Percentiles rank a stretch among this genome's conserved stretches.
phyloP scores from a whole-genome alignment of 2,797 vertebrate genomes.

The Eleutherodactylus coqui region DNA sequence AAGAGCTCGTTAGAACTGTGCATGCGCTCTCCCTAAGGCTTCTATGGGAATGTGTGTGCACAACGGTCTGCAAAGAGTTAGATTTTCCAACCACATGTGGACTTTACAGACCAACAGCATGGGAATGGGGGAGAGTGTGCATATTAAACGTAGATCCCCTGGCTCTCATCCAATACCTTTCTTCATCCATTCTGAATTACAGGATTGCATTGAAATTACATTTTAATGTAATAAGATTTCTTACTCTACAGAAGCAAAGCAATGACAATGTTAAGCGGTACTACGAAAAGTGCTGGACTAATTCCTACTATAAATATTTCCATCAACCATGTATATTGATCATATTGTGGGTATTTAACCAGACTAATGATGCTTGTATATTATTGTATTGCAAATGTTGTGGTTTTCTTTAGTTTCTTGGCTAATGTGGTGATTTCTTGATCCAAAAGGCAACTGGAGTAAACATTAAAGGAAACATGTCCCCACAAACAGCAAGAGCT shows the following conservation, averaged over 20 bases:
- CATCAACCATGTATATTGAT: background rate
- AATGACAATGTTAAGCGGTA: background rate
- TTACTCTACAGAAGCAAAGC: conserved; percentile 14
- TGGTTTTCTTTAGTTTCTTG: background rate
- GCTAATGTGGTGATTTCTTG: background rate
- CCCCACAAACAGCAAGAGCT: too few species aligned
- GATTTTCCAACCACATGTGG: too few species aligned
- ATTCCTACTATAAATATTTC: background rate
- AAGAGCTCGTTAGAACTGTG: too few species aligned
- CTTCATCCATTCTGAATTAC: conserved; percentile 29
- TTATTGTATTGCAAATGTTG: background rate
- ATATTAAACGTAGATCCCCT: too few species aligned
- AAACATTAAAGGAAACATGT: background rate
- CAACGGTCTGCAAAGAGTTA: too few species aligned
- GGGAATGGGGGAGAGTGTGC: too few species aligned
- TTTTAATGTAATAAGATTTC: conserved; percentile 33
- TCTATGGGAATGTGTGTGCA: too few species aligned
- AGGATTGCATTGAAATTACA: conserved; percentile 21
- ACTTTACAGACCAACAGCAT: too few species aligned
- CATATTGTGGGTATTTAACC: background rate
- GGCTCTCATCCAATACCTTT: conserved; percentile 24
- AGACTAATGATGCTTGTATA: background rate
- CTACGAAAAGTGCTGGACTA: background rate
- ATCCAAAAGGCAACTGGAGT: background rate
- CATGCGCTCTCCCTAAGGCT: too few species aligned